Evolutionary conservation across 1,140 invertebrate species (phyloP).

Genomic region (Eciton burchellii): DNA sequence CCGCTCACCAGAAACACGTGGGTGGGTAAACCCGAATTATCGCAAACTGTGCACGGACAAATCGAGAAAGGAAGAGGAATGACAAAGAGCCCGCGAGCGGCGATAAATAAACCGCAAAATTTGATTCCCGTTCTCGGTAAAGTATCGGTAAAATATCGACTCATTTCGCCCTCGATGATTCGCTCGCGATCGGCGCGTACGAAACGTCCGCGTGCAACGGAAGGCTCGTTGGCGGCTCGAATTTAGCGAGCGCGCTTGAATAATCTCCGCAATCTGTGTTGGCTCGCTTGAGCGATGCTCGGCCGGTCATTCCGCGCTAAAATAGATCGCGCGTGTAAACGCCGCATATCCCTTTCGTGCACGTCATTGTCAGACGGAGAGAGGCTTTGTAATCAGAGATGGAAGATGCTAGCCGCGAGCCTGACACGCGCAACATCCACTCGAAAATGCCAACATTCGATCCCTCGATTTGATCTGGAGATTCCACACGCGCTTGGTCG

Average conservation of each 20-base stretch:
- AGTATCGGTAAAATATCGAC: constrained; percentile 55
- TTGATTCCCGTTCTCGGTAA: constrained; percentile 46
- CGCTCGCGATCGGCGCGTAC: constrained; percentile 39
- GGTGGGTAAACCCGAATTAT: constrained; percentile 35
- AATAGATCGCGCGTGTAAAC: constrained; percentile 48
- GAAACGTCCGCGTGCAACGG: constrained; percentile 49
- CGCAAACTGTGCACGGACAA: constrained; percentile 31
- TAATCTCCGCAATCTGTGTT: constrained; percentile 49
- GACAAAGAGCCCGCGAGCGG: constrained; percentile 42
- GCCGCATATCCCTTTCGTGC: constrained; percentile 26
- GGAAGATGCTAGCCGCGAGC: not conserved
- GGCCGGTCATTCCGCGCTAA: constrained; percentile 38
- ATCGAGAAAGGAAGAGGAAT: constrained; percentile 40
- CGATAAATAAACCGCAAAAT: constrained; percentile 59
- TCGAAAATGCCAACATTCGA: not conserved
- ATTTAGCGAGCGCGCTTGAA: constrained; percentile 50
- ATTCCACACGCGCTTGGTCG: too few species aligned
- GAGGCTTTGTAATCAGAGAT: constrained; percentile 14
- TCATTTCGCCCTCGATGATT: constrained; percentile 50
- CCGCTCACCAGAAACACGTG: constrained; percentile 35
- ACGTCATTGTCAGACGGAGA: constrained; percentile 47
- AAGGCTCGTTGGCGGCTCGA: constrained; percentile 40
- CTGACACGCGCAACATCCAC: constrained; percentile 5
- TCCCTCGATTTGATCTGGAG: too few species aligned
- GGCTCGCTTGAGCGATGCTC: constrained; percentile 31